Evolutionary conservation across 2,797 vertebrate species (phyloP).

Genomic region (Lacerta viridis): DNA sequence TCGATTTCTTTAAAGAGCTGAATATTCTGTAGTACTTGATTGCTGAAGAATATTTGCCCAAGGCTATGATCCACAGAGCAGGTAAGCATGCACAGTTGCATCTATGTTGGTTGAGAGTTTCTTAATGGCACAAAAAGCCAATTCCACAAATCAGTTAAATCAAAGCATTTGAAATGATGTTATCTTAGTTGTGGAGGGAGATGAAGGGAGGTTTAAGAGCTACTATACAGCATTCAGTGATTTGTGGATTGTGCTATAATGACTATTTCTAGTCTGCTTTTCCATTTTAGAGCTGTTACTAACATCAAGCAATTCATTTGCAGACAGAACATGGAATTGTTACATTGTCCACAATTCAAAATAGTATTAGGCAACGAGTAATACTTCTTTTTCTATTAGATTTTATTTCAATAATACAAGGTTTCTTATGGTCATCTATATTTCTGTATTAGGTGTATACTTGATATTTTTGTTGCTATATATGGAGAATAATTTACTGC

Average conservation of each 20-base stretch:
- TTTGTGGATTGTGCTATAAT: conserved; percentile 14
- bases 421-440: conserved; percentile 43
- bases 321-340: background rate
- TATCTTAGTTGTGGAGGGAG: background rate
- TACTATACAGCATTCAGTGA: background rate
- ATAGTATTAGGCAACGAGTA: conserved; percentile 67
- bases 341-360: conserved; percentile 45
- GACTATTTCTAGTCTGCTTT: conserved; percentile 33
- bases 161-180: background rate
- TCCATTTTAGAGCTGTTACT: conserved; percentile 60
- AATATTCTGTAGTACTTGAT: conserved; percentile 33
- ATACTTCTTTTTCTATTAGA: conserved; percentile 46
- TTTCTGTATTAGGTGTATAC: conserved; percentile 23
- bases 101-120: background rate
- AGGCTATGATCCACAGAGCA: background rate
- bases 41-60: conserved; percentile 15
- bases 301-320: conserved; percentile 21
- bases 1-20: conserved; percentile 26
- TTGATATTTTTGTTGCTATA: conserved; percentile 44
- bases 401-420: conserved; percentile 34
- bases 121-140: background rate
- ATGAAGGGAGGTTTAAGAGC: background rate
- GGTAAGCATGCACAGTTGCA: background rate
- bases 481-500: conserved; percentile 53
- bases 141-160: background rate